These are phyloP conservation scores for Parnassius apollo DNA, from an alignment of 2,888 invertebrate species.

Conservation along the genomic window DNA sequence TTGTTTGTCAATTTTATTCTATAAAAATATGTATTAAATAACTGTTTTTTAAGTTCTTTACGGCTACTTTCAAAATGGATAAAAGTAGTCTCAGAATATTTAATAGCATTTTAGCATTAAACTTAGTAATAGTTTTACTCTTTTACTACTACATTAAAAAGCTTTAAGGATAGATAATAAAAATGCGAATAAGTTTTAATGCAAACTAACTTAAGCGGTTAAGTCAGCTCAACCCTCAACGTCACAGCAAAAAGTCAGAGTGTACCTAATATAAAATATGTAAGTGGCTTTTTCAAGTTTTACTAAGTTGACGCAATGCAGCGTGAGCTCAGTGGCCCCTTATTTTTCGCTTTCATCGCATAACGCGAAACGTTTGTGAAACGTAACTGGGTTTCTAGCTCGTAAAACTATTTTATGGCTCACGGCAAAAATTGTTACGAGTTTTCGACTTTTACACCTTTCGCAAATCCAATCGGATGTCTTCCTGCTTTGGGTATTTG, in stretches of 20 bases:
- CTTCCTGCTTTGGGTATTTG: slow-evolving; percentile 17
- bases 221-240: slow-evolving; percentile 2
- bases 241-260: slow-evolving; percentile 8
- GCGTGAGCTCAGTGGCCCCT: slow-evolving; percentile 40
- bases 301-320: slow-evolving; percentile 43
- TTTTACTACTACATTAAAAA: no score
- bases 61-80: no score
- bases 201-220: slow-evolving; percentile 1
- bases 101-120: no score
- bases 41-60: no score
- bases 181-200: slow-evolving; percentile 10
- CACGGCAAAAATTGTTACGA: slow-evolving; percentile 52
- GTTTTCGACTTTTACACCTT: slow-evolving; percentile 39
- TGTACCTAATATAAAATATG: slow-evolving; percentile 20
- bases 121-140: no score
- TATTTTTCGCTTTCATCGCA: slow-evolving; percentile 37
- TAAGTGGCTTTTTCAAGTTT: slow-evolving; percentile 19
- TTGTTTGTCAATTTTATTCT: no score
- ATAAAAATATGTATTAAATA: no score
- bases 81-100: no score
- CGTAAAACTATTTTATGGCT: slow-evolving; percentile 63
- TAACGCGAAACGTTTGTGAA: slow-evolving; percentile 42
- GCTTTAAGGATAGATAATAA: background rate
- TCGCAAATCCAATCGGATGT: slow-evolving; percentile 23
- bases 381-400: slow-evolving; percentile 51